Conservation (phyloP, 2,888 invertebrate species). For the Cremastinae sp. region DNA sequence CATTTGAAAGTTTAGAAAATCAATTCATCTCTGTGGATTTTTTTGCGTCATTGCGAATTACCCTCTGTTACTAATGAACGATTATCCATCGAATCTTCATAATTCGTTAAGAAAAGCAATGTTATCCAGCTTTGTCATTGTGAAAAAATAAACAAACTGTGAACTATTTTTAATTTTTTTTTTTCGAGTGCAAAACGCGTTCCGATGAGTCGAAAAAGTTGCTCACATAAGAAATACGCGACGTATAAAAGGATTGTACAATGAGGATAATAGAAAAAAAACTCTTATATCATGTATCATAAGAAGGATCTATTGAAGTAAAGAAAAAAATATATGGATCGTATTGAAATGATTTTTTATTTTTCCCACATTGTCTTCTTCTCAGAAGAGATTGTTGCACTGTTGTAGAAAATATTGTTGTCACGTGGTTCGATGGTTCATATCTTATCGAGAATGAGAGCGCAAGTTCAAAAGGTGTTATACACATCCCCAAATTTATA, state of each 20-base stretch:
- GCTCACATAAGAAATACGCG: slow-evolving; percentile 55
- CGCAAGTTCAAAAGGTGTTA: no score
- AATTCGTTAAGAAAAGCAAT: slow-evolving; percentile 38
- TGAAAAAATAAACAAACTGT: slow-evolving; percentile 40
- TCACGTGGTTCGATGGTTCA: no score
- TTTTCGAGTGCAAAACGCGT: slow-evolving; percentile 27
- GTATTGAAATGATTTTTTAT: slow-evolving; percentile 39
- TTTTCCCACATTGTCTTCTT: slow-evolving; percentile 14
- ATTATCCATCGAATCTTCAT: slow-evolving; percentile 38
- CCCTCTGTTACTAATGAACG: slow-evolving; percentile 21
- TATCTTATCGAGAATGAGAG: no score
- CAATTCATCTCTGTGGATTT: neutral
- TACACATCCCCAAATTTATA: no score
- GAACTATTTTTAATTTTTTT: slow-evolving; percentile 18
- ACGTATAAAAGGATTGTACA: slow-evolving; percentile 60
- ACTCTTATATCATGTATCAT: slow-evolving; percentile 63
- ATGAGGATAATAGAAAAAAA: slow-evolving; percentile 51
- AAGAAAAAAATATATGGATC: slow-evolving; percentile 63
- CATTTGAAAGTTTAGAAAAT: neutral
- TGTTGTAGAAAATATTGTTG: no score
- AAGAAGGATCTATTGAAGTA: slow-evolving; percentile 62
- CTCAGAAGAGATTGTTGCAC: no score
- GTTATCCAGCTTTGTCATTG: slow-evolving; percentile 53
- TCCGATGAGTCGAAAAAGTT: slow-evolving; percentile 41
- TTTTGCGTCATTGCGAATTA: slow-evolving; percentile 35